Base-by-base conservation (phyloP, 1,140 invertebrate genomes). In the Macrocentrus cingulum region DNA sequence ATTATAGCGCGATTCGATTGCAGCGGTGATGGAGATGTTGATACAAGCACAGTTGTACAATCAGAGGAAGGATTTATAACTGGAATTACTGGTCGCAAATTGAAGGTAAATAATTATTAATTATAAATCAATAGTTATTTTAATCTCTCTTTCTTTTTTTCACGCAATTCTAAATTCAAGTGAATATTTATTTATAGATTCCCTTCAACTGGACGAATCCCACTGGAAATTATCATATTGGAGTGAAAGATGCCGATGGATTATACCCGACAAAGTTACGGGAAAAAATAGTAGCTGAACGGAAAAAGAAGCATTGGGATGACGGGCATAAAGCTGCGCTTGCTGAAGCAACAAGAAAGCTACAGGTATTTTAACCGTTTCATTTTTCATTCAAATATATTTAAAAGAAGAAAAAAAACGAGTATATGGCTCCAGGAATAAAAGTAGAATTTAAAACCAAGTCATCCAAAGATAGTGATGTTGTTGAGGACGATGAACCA, bases 1-100 rank as follows among this genome's bases (percentile, higher is more conserved):
- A 87, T 99, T 39, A 89, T 99, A 68, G 95, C 98, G 72, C 85
- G 97, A 44, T 91, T 92, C 72, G 96, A 99, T 81, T 95, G 93
- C 62, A 94, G 91, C 70, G 97, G 97, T 45, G 90, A 92, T 70
- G 97, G 95, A 19, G 95, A 98, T 84, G 91, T 96, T 32, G 88
- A 92, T 71, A 95, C 91, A n/a, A 88, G 86, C 20, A 90, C 88
- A 49, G 83, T 95, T 70, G 89, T 94, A 3, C 85, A 88, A 67
- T 84, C 86, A 2, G 84, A 79, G 53, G 87, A 93, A 69, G 90
- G 91, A 18, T 80, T 80, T 60, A 88, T 99, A 48, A 89, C 84
- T 65, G 95, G 95, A 32, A 67, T 97, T 6, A 92, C 91, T 65
- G 95, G 95, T 44, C 83, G 93, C 59, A 91, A 88, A 76, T 81